phyloP scores from a whole-genome alignment of 2,113 vertebrate species.

The Circaetus gallicus region DNA sequence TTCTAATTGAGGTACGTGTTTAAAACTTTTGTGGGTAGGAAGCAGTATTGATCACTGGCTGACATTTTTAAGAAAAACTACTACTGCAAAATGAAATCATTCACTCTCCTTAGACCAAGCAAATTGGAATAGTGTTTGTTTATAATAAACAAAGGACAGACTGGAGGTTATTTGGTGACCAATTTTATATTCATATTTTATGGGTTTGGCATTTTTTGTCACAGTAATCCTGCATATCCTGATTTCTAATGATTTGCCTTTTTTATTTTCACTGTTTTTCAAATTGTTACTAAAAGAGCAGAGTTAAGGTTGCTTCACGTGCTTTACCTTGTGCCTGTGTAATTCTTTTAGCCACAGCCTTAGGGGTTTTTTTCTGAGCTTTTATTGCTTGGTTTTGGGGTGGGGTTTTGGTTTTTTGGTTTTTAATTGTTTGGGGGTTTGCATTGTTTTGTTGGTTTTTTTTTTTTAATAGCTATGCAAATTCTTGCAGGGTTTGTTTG shows the following conservation, averaged over 20 bases:
- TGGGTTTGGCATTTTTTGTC: background rate
- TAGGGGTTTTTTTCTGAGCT: background rate
- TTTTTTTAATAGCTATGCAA: background rate
- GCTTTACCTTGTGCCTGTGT: background rate
- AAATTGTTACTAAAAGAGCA: background rate
- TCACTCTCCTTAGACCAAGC: background rate
- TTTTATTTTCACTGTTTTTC: background rate
- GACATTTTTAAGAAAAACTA: constrained; percentile 12
- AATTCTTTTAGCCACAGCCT: background rate
- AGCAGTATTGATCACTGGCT: background rate
- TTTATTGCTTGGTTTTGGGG: background rate
- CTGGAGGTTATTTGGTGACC: background rate
- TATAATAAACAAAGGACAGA: background rate
- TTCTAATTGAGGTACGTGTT: background rate
- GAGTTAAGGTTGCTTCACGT: background rate
- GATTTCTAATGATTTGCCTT: background rate
- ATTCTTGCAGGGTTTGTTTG: background rate
- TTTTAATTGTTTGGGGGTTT: background rate
- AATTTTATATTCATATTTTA: background rate
- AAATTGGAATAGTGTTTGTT: background rate
- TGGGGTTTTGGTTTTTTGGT: background rate
- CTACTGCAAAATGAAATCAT: background rate
- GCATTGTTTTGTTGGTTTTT: background rate
- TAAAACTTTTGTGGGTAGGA: background rate
- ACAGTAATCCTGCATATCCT: background rate